These are phyloP conservation scores for Scelioninae gen. 2 DNA, from an alignment of 2,888 invertebrate genomes.

Conservation along the genomic window DNA sequence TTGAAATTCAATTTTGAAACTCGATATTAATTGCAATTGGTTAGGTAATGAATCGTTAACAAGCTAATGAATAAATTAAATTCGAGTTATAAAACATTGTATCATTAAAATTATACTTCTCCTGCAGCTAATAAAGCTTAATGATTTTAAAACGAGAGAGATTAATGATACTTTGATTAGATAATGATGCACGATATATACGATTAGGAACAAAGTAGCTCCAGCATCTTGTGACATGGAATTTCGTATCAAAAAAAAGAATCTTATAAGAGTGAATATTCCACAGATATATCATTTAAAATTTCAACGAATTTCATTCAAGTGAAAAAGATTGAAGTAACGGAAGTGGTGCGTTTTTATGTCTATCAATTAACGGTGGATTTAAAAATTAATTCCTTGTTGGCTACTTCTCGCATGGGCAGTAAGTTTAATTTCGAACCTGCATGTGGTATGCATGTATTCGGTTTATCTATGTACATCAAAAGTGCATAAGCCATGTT, in stretches of 20 bases:
- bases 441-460: conserved; percentile 25
- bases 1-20: too few relatives aligned
- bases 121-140: conserved; percentile 38
- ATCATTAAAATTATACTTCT: conserved; percentile 42
- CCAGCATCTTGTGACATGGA: conserved; percentile 40
- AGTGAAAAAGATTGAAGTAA: too few relatives aligned
- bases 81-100: conserved; percentile 20
- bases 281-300: too few relatives aligned
- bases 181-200: conserved; percentile 52
- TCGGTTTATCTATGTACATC: conserved; percentile 17
- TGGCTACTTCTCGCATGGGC: conserved; percentile 63
- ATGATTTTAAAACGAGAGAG: conserved; percentile 58
- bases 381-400: conserved; percentile 59
- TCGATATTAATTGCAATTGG: too few relatives aligned
- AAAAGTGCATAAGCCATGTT: conserved; percentile 39
- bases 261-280: too few relatives aligned
- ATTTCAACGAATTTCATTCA: too few relatives aligned
- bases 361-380: too few relatives aligned
- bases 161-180: conserved; percentile 58
- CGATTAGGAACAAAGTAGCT: conserved; percentile 25
- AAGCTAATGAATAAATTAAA: conserved; percentile 15
- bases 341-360: too few relatives aligned
- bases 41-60: conserved; percentile 11
- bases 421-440: conserved; percentile 45
- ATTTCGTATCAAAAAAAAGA: conserved; percentile 30